Evolutionary conservation across 2,113 vertebrate genomes (phyloP).

Genomic region (Cochlearius cochlearius): DNA sequence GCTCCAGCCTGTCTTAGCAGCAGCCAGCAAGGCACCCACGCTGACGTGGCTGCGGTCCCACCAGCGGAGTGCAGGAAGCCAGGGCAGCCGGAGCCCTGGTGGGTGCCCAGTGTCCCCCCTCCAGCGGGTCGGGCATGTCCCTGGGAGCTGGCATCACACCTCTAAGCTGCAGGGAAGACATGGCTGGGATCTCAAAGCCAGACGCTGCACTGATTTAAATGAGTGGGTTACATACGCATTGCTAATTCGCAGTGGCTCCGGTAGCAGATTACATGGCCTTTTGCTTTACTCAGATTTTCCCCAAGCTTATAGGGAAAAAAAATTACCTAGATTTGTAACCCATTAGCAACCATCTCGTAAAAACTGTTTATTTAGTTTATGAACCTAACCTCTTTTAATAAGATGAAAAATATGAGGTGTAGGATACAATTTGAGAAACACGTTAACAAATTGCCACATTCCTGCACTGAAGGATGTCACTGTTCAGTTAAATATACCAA

Average conservation of each 20-base stretch:
- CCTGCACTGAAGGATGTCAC: not conserved
- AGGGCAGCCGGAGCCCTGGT: not conserved
- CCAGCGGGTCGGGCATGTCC: fast-evolving
- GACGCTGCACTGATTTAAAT: not conserved
- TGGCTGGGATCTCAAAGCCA: not conserved
- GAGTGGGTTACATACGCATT: not conserved
- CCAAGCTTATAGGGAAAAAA: not conserved
- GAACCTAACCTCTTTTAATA: not conserved
- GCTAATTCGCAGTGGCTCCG: not conserved
- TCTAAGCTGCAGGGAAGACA: not conserved
- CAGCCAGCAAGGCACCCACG: not conserved
- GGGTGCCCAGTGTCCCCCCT: fast-evolving
- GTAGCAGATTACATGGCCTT: not conserved
- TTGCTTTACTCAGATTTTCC: not conserved
- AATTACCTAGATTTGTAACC: not conserved
- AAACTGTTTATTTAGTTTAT: not conserved
- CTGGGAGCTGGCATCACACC: not conserved
- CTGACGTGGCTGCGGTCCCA: not conserved
- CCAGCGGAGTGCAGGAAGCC: not conserved
- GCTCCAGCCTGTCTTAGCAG: not conserved
- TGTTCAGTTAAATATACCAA: not conserved
- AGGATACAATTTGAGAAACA: not conserved
- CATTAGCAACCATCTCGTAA: not conserved
- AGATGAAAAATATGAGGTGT: not conserved
- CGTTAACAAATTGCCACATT: not conserved